Percentiles rank a stretch among this genome's conserved stretches.
Conservation (phyloP, 2,888 invertebrate species). For the Chirona hameri region DNA sequence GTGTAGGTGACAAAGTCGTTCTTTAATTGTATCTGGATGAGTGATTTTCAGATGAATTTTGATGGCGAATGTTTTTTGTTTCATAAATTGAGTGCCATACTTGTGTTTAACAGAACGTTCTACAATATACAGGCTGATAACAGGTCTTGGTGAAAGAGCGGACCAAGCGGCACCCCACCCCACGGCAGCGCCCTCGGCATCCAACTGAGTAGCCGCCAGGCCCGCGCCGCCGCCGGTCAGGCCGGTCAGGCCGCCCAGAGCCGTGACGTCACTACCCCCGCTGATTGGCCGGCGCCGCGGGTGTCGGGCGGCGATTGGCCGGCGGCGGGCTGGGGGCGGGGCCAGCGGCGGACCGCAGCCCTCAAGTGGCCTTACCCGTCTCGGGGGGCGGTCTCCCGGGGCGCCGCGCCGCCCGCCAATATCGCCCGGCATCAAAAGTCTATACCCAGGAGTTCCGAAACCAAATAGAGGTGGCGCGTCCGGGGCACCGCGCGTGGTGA, state of each 20-base stretch:
- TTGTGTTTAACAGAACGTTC: too few species aligned
- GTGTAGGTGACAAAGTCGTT: too few species aligned
- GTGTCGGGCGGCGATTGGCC: not conserved
- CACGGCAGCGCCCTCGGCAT: not conserved
- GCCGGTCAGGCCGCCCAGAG: not conserved
- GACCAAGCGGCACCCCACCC: too few species aligned
- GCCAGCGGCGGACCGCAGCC: not conserved
- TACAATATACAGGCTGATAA: too few species aligned
- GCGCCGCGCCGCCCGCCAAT: not conserved
- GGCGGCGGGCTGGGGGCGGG: not conserved
- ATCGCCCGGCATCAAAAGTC: conserved; percentile 12
- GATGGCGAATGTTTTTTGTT: too few species aligned
- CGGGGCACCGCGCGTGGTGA: not conserved
- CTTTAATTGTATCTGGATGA: too few species aligned
- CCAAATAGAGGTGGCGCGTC: conserved; percentile 23
- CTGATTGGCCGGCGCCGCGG: not conserved
- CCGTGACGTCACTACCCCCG: not conserved
- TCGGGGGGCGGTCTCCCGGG: conserved; percentile 13
- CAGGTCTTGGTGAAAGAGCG: too few species aligned
- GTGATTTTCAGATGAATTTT: too few species aligned
- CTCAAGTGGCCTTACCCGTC: conserved; percentile 24
- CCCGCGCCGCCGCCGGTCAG: not conserved
- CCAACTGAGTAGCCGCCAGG: too few species aligned
- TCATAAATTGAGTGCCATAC: too few species aligned
- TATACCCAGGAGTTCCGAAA: conserved; percentile 24